Evolutionary conservation across 2,797 vertebrate species (phyloP).

Genomic region (Tokudaia muenninki): DNA sequence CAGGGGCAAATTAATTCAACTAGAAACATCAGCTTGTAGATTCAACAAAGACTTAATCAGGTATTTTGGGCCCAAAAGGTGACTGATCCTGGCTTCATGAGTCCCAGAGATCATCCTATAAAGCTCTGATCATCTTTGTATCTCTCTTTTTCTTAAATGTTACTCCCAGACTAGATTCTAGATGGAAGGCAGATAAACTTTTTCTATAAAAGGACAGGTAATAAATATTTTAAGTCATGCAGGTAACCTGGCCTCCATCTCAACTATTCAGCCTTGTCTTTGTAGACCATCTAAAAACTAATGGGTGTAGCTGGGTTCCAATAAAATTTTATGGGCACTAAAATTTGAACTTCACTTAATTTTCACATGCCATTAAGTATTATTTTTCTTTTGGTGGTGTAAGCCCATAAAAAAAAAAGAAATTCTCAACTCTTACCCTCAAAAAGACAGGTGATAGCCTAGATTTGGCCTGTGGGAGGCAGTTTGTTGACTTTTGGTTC

Average conservation of each 20-base stretch:
- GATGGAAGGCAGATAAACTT: constrained; percentile 13
- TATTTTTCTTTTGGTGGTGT: constrained; percentile 33
- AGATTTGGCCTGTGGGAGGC: background rate
- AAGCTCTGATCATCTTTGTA: constrained; percentile 54
- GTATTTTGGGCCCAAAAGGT: constrained; percentile 28
- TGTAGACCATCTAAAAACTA: constrained; percentile 49
- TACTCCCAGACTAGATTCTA: constrained; percentile 43
- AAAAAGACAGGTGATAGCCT: constrained; percentile 5
- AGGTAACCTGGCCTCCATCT: constrained; percentile 43
- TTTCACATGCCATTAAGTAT: constrained; percentile 63
- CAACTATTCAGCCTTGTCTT: constrained; percentile 38
- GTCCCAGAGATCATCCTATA: constrained; percentile 51
- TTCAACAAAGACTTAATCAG: constrained; percentile 51
- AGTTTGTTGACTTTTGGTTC: constrained; percentile 14
- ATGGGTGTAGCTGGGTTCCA: constrained; percentile 24
- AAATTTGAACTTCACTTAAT: constrained; percentile 73
- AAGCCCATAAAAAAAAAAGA: constrained; percentile 5
- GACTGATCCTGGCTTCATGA: constrained; percentile 1
- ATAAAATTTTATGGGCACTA: constrained; percentile 62
- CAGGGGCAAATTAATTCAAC: constrained; percentile 42
- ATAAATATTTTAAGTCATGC: constrained; percentile 58
- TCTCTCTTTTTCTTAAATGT: constrained; percentile 59
- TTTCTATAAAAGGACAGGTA: constrained; percentile 35
- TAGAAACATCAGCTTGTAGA: constrained; percentile 30
- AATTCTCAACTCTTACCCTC: background rate